phyloP scores from a whole-genome alignment of 1,140 invertebrate species.

The Anastrepha obliqua region DNA sequence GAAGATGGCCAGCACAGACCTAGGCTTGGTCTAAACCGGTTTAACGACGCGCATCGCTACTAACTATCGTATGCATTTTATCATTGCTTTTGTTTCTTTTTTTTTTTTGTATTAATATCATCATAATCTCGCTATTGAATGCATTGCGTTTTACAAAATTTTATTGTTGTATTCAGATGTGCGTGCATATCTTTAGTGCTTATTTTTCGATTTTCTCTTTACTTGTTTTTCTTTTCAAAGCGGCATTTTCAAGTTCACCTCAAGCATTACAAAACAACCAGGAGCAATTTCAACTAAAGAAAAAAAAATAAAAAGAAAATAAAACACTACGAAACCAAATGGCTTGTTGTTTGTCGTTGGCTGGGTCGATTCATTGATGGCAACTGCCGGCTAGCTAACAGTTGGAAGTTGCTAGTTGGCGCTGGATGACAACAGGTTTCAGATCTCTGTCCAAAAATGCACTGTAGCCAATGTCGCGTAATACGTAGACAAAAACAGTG shows the following conservation, averaged over 20 bases:
- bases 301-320: not conserved
- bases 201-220: not conserved
- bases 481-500: not conserved
- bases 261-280: constrained; percentile 39
- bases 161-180: not conserved
- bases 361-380: constrained; percentile 44
- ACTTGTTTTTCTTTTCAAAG: constrained; percentile 14
- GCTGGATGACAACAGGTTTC: constrained; percentile 31
- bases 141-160: not conserved
- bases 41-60: not conserved
- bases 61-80: not conserved
- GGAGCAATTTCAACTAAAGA: not conserved
- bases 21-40: not conserved
- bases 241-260: constrained; percentile 42
- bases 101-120: not conserved
- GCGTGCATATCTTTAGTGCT: not conserved
- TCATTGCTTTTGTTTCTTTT: not conserved
- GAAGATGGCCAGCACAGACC: not conserved
- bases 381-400: not conserved
- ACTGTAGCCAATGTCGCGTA: constrained; percentile 4
- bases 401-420: not conserved
- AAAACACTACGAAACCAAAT: not conserved
- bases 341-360: not conserved
- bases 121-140: not conserved
- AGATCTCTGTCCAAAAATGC: not conserved